Percentiles rank a stretch among this genome's conserved stretches.
Evolutionary conservation across 2,797 vertebrate genomes (phyloP).

Genomic region (Anas capensis): DNA sequence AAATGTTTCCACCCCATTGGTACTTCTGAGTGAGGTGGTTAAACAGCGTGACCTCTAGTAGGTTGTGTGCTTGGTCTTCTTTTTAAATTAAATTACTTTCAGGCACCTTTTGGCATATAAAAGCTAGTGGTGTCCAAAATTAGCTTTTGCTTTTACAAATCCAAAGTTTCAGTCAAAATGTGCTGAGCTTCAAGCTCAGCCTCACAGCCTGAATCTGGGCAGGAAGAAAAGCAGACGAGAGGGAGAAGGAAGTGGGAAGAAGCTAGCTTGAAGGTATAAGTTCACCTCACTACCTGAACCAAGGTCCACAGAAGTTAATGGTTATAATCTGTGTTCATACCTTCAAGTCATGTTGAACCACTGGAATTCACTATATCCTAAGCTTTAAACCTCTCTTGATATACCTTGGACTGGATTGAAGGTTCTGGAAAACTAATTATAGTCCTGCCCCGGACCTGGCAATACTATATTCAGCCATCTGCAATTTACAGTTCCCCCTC

Average conservation of each 20-base stretch:
- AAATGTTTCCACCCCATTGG: not conserved
- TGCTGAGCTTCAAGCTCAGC: not conserved
- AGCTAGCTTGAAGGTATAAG: not conserved
- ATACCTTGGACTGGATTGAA: constrained; percentile 3
- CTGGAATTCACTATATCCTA: not conserved
- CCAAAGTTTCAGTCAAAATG: not conserved
- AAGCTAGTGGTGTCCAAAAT: not conserved
- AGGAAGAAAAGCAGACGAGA: not conserved
- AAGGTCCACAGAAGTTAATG: not conserved
- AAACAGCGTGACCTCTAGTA: not conserved
- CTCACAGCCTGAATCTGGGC: not conserved
- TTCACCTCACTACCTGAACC: not conserved
- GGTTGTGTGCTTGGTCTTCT: not conserved
- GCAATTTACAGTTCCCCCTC: constrained; percentile 35
- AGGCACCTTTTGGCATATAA: not conserved
- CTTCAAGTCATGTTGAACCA: not conserved
- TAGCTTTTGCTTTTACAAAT: constrained; percentile 2
- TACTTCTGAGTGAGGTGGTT: not conserved
- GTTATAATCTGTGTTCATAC: not conserved
- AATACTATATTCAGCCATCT: constrained; percentile 47
- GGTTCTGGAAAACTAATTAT: constrained; percentile 42
- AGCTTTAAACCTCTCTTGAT: not conserved
- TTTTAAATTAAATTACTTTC: not conserved
- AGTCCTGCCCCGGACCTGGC: not conserved
- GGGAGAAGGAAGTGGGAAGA: not conserved